A percentile compares a stretch with the other conserved stretches of the same genome.
Evolutionary conservation across 2,113 vertebrate genomes (phyloP).

Genomic region (Psilopsiagon aymara): DNA sequence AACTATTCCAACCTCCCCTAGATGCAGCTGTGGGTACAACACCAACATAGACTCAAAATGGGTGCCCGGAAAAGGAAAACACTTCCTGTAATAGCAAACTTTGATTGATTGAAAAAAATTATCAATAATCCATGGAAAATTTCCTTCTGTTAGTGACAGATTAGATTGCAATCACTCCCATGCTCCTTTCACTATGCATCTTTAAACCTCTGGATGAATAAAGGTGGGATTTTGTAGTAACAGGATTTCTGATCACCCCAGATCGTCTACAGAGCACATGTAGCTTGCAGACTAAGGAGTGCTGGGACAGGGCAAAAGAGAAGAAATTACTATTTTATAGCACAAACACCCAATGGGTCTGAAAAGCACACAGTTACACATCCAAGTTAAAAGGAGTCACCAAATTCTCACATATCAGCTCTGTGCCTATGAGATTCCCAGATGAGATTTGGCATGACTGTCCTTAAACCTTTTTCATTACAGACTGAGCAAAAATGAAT

Average conservation of each 20-base stretch:
- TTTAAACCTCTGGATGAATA: background rate
- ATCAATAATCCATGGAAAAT: background rate
- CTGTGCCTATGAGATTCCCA: background rate
- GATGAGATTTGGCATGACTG: background rate
- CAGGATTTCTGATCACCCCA: background rate
- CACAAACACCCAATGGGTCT: fast-evolving
- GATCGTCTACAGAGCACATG: background rate
- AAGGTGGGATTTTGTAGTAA: background rate
- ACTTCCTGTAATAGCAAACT: background rate
- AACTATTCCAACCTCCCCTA: background rate
- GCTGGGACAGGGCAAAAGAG: background rate
- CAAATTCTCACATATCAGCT: background rate
- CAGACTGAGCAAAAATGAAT: background rate
- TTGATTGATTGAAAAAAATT: background rate
- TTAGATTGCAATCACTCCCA: background rate
- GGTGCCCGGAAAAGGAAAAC: background rate
- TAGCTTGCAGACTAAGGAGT: background rate
- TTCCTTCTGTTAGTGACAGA: background rate
- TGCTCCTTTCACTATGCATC: background rate
- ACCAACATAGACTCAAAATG: background rate
- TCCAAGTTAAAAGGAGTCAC: background rate
- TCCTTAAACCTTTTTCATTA: background rate
- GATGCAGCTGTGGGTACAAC: background rate
- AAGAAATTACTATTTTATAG: background rate
- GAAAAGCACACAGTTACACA: background rate